Base-by-base conservation (phyloP, 2,888 invertebrate genomes). In the Drosophila nr. perissopoda region DNA sequence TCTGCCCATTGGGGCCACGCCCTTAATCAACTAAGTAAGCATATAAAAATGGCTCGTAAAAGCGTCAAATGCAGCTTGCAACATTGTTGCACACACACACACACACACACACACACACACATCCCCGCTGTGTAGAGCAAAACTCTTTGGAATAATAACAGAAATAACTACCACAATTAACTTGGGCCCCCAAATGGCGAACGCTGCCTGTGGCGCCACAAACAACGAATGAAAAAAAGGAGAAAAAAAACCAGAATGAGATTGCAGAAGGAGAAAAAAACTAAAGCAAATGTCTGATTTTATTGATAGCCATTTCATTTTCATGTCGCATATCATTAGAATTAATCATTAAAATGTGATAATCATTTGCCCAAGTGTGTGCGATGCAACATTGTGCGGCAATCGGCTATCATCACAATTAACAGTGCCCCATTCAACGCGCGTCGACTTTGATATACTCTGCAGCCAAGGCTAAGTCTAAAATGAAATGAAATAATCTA, bases 341-440 rank as follows among this genome's bases (percentile, higher is more conserved):
- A 91, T 91, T 91, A 91, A 91, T 91, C 92, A 91, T 91, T 91
- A 91, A 91, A 88, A 82, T 90, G 90, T 87, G 91, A 91, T 91
- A 91, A 91, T 91, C 90, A 90, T 89, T 83, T 86, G 86, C 87
- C 88, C 91, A 90, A 87, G 91, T 89, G 88, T 82, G 31, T 31
- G 21, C 40, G 18, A 18, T 78, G 90, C 92, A 91, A 91, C 91
- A 91, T 68, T 90, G 91, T 91, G 77, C 64, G 66, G 58, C 68
- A 18, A 54, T 18, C 25, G 18, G 25, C 11, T 18, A 54, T 16
- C 45, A 45, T 45, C 45, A 45, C 25, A 45, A 45, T 45, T 45
- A 45, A 45, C 45, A 4, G 21, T 45, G 45, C 2, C 21, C 45
- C 8, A 16, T 2, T 4, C 21, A 25, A 45, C 4, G 6, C 21